Conservation (phyloP, 2,888 invertebrate species). For the Epistrophe grossulariae region DNA sequence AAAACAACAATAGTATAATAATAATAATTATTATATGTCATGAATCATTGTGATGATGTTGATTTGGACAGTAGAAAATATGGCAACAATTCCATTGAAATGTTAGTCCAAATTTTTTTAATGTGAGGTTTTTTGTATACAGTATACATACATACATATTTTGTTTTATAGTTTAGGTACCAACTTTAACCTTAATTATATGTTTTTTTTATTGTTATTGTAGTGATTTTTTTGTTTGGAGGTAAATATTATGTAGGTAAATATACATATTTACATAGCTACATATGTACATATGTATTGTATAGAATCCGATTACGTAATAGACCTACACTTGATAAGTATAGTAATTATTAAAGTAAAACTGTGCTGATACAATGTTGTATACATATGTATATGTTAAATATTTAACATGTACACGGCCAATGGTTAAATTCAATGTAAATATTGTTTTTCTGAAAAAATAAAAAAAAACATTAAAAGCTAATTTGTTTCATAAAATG, state of each 20-base stretch:
- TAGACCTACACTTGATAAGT: neutral
- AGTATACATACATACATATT: neutral
- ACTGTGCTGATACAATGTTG: neutral
- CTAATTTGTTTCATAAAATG: neutral
- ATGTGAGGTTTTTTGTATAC: neutral
- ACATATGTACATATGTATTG: no score
- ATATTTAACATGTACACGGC: neutral
- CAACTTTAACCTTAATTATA: neutral
- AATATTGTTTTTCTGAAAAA: neutral
- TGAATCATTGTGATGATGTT: constrained; percentile 35
- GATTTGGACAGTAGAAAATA: constrained; percentile 20
- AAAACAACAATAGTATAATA: constrained; percentile 6
- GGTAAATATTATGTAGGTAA: neutral
- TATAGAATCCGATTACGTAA: neutral
- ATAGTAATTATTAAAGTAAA: constrained; percentile 1
- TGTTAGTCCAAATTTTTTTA: neutral
- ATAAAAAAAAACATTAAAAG: neutral
- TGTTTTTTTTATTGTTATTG: neutral
- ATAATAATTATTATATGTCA: constrained; percentile 24
- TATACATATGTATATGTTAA: no score
- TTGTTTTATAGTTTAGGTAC: neutral
- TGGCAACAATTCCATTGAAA: constrained; percentile 14
- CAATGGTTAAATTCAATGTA: neutral
- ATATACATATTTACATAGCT: no score
- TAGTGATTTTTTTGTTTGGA: neutral